Evolutionary conservation across 1,140 invertebrate genomes (phyloP).

Genomic region (Cherax quadricarinatus): DNA sequence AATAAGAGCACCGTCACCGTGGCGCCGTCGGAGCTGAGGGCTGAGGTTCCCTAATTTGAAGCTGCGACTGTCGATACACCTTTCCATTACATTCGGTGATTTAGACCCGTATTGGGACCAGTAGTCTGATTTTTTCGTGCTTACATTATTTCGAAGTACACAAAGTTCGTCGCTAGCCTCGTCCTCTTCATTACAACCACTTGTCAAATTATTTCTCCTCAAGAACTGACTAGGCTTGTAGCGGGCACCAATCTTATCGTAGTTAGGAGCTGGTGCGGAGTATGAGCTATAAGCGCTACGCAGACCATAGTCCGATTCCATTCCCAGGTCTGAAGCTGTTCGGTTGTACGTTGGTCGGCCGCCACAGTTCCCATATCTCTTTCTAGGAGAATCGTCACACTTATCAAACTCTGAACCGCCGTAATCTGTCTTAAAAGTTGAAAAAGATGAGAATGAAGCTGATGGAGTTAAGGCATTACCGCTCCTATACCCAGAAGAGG

Average conservation of each 20-base stretch:
- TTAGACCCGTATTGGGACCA: slow-evolving; percentile 69
- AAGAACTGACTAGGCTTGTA: slow-evolving; percentile 72
- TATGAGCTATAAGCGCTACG: slow-evolving; percentile 50
- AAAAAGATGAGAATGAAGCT: slow-evolving; percentile 72
- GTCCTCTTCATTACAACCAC: slow-evolving; percentile 67
- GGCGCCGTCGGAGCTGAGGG: slow-evolving; percentile 53
- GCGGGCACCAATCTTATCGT: slow-evolving; percentile 69
- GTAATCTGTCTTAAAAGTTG: slow-evolving; percentile 69
- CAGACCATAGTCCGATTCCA: slow-evolving; percentile 47
- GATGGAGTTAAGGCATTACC: slow-evolving; percentile 59
- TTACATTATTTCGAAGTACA: slow-evolving; percentile 20
- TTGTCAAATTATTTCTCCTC: slow-evolving; percentile 53
- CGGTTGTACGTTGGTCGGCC: slow-evolving; percentile 49
- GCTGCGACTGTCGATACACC: slow-evolving; percentile 44
- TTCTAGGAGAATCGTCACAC: slow-evolving; percentile 18
- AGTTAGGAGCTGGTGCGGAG: slow-evolving; percentile 53
- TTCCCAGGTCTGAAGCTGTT: slow-evolving; percentile 60
- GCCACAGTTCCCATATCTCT: slow-evolving; percentile 35
- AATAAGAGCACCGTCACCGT: slow-evolving; percentile 44
- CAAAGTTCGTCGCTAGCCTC: slow-evolving; percentile 50
- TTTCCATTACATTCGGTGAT: slow-evolving; percentile 65
- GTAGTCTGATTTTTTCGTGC: slow-evolving; percentile 67
- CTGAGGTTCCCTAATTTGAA: slow-evolving; percentile 31
- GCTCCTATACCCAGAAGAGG: slow-evolving; percentile 14
- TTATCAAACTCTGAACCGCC: slow-evolving; percentile 44